A percentile compares a stretch with the other conserved stretches of the same genome.
These are phyloP conservation scores for Mormyrus hasselquistii DNA, from an alignment of 2,797 vertebrate species.

Conservation along the genomic window DNA sequence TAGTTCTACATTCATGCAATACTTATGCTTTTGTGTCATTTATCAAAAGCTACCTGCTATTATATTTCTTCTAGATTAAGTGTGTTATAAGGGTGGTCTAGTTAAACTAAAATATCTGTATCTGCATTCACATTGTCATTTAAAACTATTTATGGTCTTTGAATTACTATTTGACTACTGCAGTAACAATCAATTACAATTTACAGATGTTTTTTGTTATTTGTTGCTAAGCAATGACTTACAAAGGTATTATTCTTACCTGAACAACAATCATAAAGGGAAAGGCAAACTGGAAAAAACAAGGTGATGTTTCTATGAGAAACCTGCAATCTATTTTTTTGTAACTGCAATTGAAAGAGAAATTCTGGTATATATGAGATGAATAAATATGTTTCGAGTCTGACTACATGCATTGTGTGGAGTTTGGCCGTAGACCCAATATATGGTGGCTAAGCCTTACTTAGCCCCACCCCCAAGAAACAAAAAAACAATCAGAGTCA, in stretches of 20 bases:
- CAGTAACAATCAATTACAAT: not conserved
- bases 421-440: not conserved
- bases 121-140: not conserved
- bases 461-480: not conserved
- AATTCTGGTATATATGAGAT: not conserved
- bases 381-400: not conserved
- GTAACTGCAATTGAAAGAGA: not conserved
- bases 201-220: not conserved
- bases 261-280: not conserved
- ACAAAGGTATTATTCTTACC: not conserved
- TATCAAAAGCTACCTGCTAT: not conserved
- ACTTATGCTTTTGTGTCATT: not conserved
- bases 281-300: not conserved
- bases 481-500: slow-evolving; percentile 27
- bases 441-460: not conserved
- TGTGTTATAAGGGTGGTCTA: not conserved
- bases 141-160: not conserved
- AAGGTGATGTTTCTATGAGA: not conserved
- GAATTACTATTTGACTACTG: not conserved
- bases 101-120: not conserved
- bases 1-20: not conserved
- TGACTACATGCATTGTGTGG: not conserved
- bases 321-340: not conserved
- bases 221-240: not conserved
- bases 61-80: not conserved